A percentile compares a stretch with the other conserved stretches of the same genome.
Evolutionary conservation across 2,888 invertebrate genomes (phyloP).

Genomic region (Leptinotarsa haldemani): DNA sequence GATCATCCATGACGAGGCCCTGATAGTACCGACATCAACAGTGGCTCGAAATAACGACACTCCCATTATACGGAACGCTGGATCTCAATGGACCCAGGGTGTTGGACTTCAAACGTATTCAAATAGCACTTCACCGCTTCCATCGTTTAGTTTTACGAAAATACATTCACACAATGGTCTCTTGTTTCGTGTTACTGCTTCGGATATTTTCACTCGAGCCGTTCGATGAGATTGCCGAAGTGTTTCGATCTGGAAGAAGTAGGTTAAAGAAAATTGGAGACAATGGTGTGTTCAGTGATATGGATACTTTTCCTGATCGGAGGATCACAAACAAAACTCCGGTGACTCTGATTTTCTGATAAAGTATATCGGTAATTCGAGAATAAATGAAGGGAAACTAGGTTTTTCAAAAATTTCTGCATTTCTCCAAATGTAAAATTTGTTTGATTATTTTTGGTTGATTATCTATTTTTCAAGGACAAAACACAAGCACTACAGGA

Average conservation of each 20-base stretch:
- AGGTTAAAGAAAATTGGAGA: not conserved
- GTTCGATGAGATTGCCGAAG: constrained; percentile 5
- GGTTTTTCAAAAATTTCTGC: too few species aligned
- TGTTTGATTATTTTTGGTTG: too few species aligned
- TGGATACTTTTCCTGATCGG: too few species aligned
- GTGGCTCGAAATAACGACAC: constrained; percentile 33
- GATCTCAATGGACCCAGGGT: constrained; percentile 39
- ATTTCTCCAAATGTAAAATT: too few species aligned
- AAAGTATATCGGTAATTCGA: too few species aligned
- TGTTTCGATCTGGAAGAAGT: not conserved
- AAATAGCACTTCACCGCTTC: constrained; percentile 20
- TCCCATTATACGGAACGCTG: constrained; percentile 37
- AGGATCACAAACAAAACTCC: too few species aligned
- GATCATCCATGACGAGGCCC: not conserved
- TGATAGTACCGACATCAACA: not conserved
- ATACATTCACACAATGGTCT: constrained; percentile 18
- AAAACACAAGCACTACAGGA: too few species aligned
- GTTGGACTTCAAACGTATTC: constrained; percentile 44
- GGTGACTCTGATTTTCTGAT: too few species aligned
- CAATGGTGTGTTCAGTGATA: too few species aligned
- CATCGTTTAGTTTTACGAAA: constrained; percentile 21
- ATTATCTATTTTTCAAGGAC: too few species aligned
- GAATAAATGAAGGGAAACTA: too few species aligned
- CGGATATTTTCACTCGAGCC: constrained; percentile 12
- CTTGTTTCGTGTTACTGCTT: constrained; percentile 19